A percentile compares a stretch with the other conserved stretches of the same genome.
Conservation (phyloP, 2,797 vertebrate genomes). For the Peromyscus melanophrys region DNA sequence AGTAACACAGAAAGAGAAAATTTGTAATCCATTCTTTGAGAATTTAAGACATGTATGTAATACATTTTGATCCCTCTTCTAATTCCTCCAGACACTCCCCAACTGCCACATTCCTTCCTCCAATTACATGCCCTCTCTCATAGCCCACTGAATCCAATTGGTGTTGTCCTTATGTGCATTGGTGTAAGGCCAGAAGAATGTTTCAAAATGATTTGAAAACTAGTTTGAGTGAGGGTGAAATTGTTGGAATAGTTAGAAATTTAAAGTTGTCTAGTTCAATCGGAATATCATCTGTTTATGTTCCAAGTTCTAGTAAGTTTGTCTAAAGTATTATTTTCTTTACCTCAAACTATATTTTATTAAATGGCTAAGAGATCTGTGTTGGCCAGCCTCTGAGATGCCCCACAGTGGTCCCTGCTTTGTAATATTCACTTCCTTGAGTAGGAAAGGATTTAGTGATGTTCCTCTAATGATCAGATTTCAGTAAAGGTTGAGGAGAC, state of each 20-base stretch:
- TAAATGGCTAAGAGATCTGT: conserved; percentile 28
- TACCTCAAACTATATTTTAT: conserved; percentile 48
- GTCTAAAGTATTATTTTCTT: conserved; percentile 21
- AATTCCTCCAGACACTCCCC: not conserved
- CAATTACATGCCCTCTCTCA: not conserved
- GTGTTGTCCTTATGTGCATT: not conserved
- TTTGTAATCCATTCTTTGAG: not conserved
- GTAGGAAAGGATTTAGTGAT: not conserved
- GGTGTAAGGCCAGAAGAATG: not conserved
- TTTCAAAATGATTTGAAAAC: conserved; percentile 55
- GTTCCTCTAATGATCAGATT: conserved; percentile 24
- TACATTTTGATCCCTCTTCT: not conserved
- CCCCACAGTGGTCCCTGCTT: not conserved
- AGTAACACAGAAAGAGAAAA: not conserved
- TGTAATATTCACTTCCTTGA: not conserved
- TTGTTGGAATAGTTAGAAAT: conserved; percentile 18
- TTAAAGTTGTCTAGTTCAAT: conserved; percentile 39
- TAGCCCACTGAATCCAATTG: not conserved
- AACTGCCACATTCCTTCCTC: not conserved
- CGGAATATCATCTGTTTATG: not conserved
- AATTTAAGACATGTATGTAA: not conserved
- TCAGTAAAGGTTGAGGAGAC: not conserved
- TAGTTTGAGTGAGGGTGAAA: conserved; percentile 3
- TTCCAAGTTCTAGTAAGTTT: conserved; percentile 59
- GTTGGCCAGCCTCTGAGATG: conserved; percentile 31